Conservation (phyloP, 2,113 vertebrate genomes). For the Cranoglanis bouderius region DNA sequence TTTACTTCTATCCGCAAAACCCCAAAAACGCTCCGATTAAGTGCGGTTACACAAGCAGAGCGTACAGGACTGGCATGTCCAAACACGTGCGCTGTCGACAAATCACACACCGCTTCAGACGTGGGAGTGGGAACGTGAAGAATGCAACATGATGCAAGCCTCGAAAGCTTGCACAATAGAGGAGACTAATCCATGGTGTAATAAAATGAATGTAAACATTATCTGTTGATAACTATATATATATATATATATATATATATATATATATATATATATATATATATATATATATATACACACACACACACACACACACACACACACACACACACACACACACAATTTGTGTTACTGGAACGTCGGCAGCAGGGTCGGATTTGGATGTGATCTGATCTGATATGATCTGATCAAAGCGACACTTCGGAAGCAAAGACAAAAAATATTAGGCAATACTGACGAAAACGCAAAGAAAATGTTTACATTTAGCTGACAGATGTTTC, state of each 20-base stretch:
- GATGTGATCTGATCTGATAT: too few species aligned
- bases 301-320: too few species aligned
- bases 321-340: too few species aligned
- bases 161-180: background rate
- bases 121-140: background rate
- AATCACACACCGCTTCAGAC: background rate
- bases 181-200: background rate
- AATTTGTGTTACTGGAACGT: background rate
- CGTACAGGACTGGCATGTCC: background rate
- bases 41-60: slow-evolving; percentile 3
- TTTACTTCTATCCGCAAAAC: background rate
- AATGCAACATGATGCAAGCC: slow-evolving; percentile 8
- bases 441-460: background rate
- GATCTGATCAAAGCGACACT: too few species aligned
- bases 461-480: background rate
- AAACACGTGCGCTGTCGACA: background rate
- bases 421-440: background rate
- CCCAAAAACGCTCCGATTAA: background rate
- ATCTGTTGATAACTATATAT: background rate
- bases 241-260: too few species aligned
- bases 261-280: too few species aligned
- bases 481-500: background rate
- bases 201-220: background rate
- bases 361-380: background rate
- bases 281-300: too few species aligned